These are phyloP conservation scores for Apamea crenata DNA, from an alignment of 2,888 invertebrate genomes.

Conservation along the genomic window DNA sequence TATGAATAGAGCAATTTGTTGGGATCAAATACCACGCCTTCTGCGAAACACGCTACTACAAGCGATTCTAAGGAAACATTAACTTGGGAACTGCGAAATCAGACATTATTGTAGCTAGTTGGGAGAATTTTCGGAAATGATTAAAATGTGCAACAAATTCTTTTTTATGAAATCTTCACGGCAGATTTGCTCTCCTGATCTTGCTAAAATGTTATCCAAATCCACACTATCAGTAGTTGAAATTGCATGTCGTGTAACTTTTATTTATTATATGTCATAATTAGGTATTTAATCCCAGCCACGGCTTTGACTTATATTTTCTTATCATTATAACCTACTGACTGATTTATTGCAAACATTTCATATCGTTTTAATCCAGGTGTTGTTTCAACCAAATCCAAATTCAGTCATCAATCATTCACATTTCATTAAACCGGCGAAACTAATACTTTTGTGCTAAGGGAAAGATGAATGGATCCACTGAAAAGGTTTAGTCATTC, in stretches of 20 bases:
- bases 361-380: constrained; percentile 29
- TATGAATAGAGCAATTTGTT: constrained; percentile 62
- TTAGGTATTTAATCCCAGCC: neutral
- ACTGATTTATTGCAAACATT: constrained; percentile 21
- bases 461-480: constrained; percentile 21
- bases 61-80: constrained; percentile 23
- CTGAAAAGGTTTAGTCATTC: constrained; percentile 25
- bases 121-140: neutral
- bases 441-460: constrained; percentile 20
- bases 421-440: constrained; percentile 21
- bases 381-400: constrained; percentile 12
- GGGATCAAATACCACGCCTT: constrained; percentile 52
- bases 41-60: constrained; percentile 43
- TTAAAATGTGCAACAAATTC: neutral
- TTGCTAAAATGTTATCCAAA: neutral
- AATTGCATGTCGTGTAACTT: neutral
- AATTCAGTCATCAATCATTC: constrained; percentile 35
- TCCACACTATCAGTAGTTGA: neutral
- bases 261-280: constrained; percentile 5
- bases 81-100: constrained; percentile 19
- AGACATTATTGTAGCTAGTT: constrained; percentile 4
- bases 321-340: constrained; percentile 22
- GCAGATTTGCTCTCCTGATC: neutral
- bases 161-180: neutral
- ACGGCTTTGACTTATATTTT: constrained; percentile 8